Percentiles rank a stretch among this genome's conserved stretches.
Conservation (phyloP, 2,888 invertebrate species). For the Rhagonycha fulva region DNA sequence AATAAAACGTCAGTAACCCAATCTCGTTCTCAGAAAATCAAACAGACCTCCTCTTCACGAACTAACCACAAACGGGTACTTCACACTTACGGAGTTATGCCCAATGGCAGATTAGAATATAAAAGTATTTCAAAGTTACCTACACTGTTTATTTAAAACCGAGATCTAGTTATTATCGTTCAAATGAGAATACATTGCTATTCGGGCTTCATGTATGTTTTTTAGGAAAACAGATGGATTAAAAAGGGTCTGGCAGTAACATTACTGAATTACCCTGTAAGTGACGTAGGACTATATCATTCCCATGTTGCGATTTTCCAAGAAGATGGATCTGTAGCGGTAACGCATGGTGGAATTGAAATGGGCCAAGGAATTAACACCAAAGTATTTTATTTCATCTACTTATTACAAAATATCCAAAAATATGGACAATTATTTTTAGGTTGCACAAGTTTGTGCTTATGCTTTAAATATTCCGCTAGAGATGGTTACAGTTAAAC, state of each 20-base stretch:
- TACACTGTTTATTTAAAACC: no score
- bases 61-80: no score
- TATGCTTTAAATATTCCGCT: conserved; percentile 71
- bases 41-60: no score
- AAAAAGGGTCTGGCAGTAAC: conserved; percentile 73
- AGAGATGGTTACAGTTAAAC: conserved; percentile 67
- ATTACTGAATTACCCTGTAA: conserved; percentile 69
- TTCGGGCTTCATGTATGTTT: no score
- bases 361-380: conserved; percentile 80
- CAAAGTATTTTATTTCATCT: neutral
- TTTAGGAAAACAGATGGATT: conserved; percentile 80
- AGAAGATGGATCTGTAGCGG: conserved; percentile 71
- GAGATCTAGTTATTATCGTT: no score
- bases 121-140: no score
- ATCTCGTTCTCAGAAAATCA: no score
- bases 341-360: conserved; percentile 75
- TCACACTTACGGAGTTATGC: no score
- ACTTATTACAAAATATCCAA: neutral
- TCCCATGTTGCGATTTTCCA: conserved; percentile 72
- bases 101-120: no score
- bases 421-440: conserved; percentile 27
- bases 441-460: conserved; percentile 76
- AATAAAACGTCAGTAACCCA: no score
- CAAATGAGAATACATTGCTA: no score
- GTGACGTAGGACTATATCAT: conserved; percentile 59